Evolutionary conservation across 2,113 vertebrate species (phyloP), one percentile per base, ranked within the genome.

Genomic region (Mesoclemmys tuberculata): DNA sequence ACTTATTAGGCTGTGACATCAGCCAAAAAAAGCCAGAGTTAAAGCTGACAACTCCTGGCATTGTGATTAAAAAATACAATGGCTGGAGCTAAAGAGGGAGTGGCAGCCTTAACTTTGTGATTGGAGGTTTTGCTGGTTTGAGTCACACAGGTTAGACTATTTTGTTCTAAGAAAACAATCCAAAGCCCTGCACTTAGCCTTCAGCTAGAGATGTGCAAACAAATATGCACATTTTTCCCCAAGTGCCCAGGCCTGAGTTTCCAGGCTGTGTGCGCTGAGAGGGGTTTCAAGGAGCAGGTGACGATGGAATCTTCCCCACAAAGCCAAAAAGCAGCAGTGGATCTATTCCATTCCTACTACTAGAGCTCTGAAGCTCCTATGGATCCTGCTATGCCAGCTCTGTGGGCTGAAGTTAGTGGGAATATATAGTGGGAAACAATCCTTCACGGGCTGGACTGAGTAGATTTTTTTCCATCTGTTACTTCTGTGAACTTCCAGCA

Each of bases 1-100:
- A 98, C 98, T 98, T 98, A 97, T 96, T 96, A 98, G 97, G 97
- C 98, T 97, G 95, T 78, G 68, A 97, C 96, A 97, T 93, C 80
- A 97, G 97, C 97, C 98, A 98, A 98, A 97, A 97, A 97, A 96
- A 96, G 89, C 93, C 13, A 0, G 74, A 96, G 90, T 89, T 96
- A 96, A 95, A 97, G 94, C 97, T 97, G 96, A 96, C 97, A 97
- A 94, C 94, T 97, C 95, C 84, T 96, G 90, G 93, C 93, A 96
- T 35, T 0, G 1, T 68, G 85, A 80, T 84, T 51, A 85, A 96
- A 95, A 97, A 97, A 83, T 88, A 82, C 75, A 87, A 75, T 46
- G 88, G 89, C 93, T 95, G 83, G 55, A 90, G 81, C 87, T 89
- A 82, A 89, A 95, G 93, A 94, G 78, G 68, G 82, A 93, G 11